Evolutionary conservation across 2,888 invertebrate species (phyloP).

Genomic region (Trisateles emortualis): DNA sequence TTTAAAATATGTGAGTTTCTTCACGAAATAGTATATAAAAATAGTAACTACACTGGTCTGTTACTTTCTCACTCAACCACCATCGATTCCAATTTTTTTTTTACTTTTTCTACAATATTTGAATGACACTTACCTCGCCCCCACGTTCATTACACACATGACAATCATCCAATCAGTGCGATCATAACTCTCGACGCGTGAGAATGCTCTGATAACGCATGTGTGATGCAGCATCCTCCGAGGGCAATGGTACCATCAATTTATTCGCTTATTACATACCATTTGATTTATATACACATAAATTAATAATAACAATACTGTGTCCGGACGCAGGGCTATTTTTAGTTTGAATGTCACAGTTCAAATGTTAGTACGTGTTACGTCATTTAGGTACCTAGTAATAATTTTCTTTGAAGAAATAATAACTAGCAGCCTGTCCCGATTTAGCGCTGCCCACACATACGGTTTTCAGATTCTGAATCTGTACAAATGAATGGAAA

Average conservation of each 20-base stretch:
- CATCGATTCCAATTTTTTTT: not conserved
- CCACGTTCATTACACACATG: constrained; percentile 53
- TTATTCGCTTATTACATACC: constrained; percentile 52
- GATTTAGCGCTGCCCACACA: too few relatives aligned
- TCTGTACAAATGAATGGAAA: too few relatives aligned
- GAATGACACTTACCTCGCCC: constrained; percentile 37
- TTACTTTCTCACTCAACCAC: too few relatives aligned
- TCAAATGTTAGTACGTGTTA: constrained; percentile 7
- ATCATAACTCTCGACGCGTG: constrained; percentile 67
- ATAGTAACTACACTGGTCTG: too few relatives aligned
- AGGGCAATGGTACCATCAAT: constrained; percentile 69
- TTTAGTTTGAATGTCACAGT: constrained; percentile 20
- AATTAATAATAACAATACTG: constrained; percentile 32
- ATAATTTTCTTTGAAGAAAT: too few relatives aligned
- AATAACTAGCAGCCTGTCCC: too few relatives aligned
- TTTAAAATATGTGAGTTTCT: too few relatives aligned
- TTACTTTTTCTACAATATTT: constrained; percentile 4
- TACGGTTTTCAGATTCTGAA: too few relatives aligned
- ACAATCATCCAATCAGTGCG: constrained; percentile 74
- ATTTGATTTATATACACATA: constrained; percentile 51
- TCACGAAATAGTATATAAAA: too few relatives aligned
- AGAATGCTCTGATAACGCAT: constrained; percentile 65
- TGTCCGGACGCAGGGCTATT: constrained; percentile 16
- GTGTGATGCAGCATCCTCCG: constrained; percentile 65
- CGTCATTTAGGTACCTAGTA: not conserved